Evolutionary conservation across 2,113 vertebrate genomes (phyloP), one percentile per base, ranked within the genome.

Genomic region (Potamarius usumacintae): DNA sequence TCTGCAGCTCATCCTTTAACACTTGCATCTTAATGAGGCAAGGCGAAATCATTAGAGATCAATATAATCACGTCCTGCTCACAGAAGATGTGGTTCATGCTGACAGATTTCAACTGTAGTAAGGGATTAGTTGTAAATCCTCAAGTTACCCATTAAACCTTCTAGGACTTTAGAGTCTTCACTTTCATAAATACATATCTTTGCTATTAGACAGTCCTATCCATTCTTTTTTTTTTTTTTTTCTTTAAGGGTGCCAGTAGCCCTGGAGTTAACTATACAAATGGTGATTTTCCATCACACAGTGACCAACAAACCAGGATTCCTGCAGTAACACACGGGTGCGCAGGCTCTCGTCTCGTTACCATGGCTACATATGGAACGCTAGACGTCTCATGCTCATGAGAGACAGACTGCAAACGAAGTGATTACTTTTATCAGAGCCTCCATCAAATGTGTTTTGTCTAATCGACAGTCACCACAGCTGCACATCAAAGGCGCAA

Each of bases 371-470:
- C 89, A 55, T 62, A 69, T n/a, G 10, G 85, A 88, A 87, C 63
- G 67, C 85, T 69, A 18, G 81, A 58, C 84, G 63, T 76, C 85
- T 69, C 57, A 83, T 83, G 89, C 63, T 89, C 87, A 83, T 10
- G 30, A 78, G 65, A 88, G 90, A 92, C 88, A 87, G 55, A 62
- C 84, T 52, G 84, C 87, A 87, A 90, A 86, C 85, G 77, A 90
- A 92, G 89, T 77, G 90, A 90, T 90, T 89, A 89, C 88, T 85
- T 89, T 91, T 88, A 91, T 92, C 91, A 90, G 71, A 86, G 67
- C 57, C 79, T 89, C 89, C 74, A 90, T 92, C 90, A 92, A 89
- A 91, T 85, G 65, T 84, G 87, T 74, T 88, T 89, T 90, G 91
- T 90, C 90, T 90, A 81, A 91, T 88, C 90, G 84, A 58, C 20